Evolutionary conservation across 2,797 vertebrate genomes (phyloP).

Genomic region (Podarcis lilfordi): DNA sequence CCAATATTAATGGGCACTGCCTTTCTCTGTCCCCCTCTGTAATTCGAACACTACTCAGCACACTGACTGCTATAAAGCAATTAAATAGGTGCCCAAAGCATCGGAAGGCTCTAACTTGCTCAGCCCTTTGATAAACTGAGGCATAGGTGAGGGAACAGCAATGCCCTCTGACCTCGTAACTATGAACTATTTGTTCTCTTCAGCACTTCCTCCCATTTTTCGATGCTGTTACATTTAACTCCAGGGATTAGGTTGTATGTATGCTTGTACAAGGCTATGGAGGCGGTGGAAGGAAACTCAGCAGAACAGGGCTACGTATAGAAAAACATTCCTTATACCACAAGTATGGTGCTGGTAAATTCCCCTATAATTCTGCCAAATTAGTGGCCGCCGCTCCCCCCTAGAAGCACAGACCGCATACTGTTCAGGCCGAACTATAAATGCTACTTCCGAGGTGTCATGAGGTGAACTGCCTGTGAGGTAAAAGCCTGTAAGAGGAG

Average conservation of each 20-base stretch:
- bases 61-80: background rate
- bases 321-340: background rate
- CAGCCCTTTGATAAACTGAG: background rate
- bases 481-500: background rate
- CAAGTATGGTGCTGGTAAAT: background rate
- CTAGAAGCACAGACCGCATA: conserved; percentile 1
- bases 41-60: background rate
- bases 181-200: background rate
- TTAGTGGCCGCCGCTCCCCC: background rate
- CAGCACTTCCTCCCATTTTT: background rate
- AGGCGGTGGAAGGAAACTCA: background rate
- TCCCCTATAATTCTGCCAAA: background rate
- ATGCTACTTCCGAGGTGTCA: background rate
- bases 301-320: background rate
- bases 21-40: background rate
- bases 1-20: background rate
- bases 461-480: background rate
- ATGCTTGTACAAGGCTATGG: background rate
- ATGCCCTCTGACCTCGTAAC: background rate
- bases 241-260: background rate
- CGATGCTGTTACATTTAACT: background rate
- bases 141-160: background rate
- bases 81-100: background rate
- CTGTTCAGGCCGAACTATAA: background rate
- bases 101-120: background rate